Conservation (phyloP, 2,888 invertebrate species). For the Agapostemon virescens region DNA sequence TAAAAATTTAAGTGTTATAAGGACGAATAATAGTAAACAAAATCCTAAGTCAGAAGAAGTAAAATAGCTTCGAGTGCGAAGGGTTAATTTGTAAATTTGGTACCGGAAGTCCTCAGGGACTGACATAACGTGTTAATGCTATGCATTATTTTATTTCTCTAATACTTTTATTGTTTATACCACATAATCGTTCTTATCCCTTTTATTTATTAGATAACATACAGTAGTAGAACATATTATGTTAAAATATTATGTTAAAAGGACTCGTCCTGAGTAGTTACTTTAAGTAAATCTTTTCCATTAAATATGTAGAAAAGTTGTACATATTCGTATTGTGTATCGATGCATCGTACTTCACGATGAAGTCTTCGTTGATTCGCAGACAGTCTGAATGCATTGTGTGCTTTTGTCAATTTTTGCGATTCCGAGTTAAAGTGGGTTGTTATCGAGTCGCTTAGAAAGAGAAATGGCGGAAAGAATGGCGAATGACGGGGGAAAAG, state of each 20-base stretch:
- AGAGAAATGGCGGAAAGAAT: conserved; percentile 48
- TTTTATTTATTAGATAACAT: too few relatives aligned
- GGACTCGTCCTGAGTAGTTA: background rate
- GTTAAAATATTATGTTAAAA: too few relatives aligned
- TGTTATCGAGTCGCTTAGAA: conserved; percentile 54
- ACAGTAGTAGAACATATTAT: background rate
- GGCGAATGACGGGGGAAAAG: conserved; percentile 36
- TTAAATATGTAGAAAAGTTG: background rate
- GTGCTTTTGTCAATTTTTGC: conserved; percentile 22
- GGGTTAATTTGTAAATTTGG: too few relatives aligned
- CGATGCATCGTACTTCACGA: conserved; percentile 2
- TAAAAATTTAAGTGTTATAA: too few relatives aligned
- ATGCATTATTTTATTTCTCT: too few relatives aligned
- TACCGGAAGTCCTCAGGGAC: too few relatives aligned
- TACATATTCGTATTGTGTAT: background rate
- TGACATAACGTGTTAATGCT: too few relatives aligned
- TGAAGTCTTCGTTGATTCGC: conserved; percentile 11
- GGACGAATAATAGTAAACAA: too few relatives aligned
- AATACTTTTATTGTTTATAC: background rate
- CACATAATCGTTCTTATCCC: background rate
- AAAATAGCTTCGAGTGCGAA: too few relatives aligned
- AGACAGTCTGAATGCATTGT: conserved; percentile 10
- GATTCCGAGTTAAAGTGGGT: conserved; percentile 42
- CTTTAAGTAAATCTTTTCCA: background rate
- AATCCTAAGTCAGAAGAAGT: too few relatives aligned